Evolutionary conservation across 2,888 invertebrate genomes (phyloP), one percentile per base, ranked within the genome.

Genomic region (Tachina fera): DNA sequence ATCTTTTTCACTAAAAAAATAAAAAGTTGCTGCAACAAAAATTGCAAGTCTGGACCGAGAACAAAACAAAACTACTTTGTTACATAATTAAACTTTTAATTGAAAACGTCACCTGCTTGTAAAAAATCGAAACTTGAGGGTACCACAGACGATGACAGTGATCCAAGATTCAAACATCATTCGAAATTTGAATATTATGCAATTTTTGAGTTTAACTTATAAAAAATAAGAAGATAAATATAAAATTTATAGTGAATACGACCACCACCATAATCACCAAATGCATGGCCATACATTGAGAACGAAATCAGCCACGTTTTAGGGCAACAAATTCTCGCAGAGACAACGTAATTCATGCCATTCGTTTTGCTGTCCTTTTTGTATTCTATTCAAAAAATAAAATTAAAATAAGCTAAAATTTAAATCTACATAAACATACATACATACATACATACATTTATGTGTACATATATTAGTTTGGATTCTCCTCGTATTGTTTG

Each of bases 191-290:
- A 74, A 56, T 81, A 68, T 81, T 77, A 74, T 60, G 45, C 77
- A 74, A 81, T 31, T 60, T 72, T 74, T 67, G 16, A 81, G 56
- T 77, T 81, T n/a, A 67, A 72, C 47, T 74, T 11, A 45, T 74
- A 45, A 31, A 63, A 49, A 41, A n/a, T 5, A 67, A 51, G 14
- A 13, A 58, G 14, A 58, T n/a, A n/a, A 22, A 13, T 39, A 58
- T 22, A 58, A 22, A n/a, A 45, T 78, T 61, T 61, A 56, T 61
- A 19, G 19, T 43, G 4, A 8, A 41, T 41, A 74, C 39, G 49
- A 39, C 61, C 45, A 84, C 79, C 75, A 71, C 75, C 63, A 70
- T 43, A 49, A 58, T 16, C 14, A 45, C 13, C 16, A 22, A 43
- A 14, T 5, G 11, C 9, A 43, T 53, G 6, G 31, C 31, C 51